phyloP scores from a whole-genome alignment of 1,140 invertebrate species.

The Vollenhovia emeryi region DNA sequence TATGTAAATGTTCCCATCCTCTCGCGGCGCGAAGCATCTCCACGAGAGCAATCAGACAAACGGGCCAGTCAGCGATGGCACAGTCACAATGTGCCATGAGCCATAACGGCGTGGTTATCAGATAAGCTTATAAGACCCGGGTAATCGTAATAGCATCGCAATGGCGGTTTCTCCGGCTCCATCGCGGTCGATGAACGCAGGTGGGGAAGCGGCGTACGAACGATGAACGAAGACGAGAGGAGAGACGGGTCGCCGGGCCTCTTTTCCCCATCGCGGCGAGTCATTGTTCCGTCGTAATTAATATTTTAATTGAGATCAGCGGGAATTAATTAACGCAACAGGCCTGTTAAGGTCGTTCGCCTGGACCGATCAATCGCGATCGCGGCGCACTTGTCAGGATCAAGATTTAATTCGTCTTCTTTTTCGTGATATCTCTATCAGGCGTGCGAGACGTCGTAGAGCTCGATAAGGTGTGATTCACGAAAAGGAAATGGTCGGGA shows the following conservation, averaged over 20 bases:
- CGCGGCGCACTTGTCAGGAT: constrained; percentile 59
- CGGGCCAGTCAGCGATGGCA: constrained; percentile 76
- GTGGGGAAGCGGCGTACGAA: constrained; percentile 66
- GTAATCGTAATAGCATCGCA: constrained; percentile 85
- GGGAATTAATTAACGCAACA: constrained; percentile 82
- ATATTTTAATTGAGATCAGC: constrained; percentile 84
- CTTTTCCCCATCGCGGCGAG: constrained; percentile 65
- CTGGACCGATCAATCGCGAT: constrained; percentile 67
- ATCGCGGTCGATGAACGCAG: constrained; percentile 44
- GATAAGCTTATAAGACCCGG: constrained; percentile 82
- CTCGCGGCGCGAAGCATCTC: constrained; percentile 40
- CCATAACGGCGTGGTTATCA: constrained; percentile 83
- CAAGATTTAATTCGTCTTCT: constrained; percentile 37
- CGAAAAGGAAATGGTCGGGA: not conserved
- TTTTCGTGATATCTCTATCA: constrained; percentile 47
- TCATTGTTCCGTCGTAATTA: constrained; percentile 81
- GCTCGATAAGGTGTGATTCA: not conserved
- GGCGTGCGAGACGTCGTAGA: not conserved
- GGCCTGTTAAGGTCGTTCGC: constrained; percentile 70
- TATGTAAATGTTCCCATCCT: constrained; percentile 70
- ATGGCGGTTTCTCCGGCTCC: constrained; percentile 74
- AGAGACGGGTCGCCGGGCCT: constrained; percentile 37
- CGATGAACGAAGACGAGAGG: constrained; percentile 44
- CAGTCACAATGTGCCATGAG: constrained; percentile 68
- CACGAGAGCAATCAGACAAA: constrained; percentile 66